phyloP scores from a whole-genome alignment of 2,113 vertebrate genomes.

The human (Homo sapiens) region DNA sequence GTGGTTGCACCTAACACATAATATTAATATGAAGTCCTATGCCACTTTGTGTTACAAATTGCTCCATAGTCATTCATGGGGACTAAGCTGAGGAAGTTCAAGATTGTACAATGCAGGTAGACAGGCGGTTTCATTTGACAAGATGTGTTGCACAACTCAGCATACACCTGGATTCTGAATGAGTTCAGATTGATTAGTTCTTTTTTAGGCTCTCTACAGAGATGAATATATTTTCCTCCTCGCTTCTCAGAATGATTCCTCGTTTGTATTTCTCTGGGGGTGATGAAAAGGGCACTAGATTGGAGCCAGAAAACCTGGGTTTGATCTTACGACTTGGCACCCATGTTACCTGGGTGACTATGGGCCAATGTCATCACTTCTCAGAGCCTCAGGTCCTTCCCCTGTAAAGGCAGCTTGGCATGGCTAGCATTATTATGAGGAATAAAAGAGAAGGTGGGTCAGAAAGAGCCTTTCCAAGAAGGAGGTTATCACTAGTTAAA shows the following conservation, averaged over 20 bases:
- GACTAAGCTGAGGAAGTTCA: background rate
- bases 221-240: background rate
- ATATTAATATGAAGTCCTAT: background rate
- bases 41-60: background rate
- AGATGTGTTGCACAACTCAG: fast-evolving
- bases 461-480: background rate
- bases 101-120: fast-evolving
- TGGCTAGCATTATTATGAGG: background rate
- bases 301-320: background rate
- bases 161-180: background rate
- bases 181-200: background rate
- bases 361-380: background rate
- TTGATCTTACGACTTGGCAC: background rate
- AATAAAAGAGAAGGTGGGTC: background rate
- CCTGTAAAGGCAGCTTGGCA: background rate
- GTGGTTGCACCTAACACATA: background rate
- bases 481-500: background rate
- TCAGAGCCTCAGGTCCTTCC: background rate
- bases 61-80: fast-evolving
- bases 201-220: background rate
- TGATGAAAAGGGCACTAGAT: background rate
- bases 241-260: background rate
- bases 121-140: background rate
- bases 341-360: background rate
- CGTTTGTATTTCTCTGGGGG: background rate